These are phyloP conservation scores for Bombylius discolor DNA, from an alignment of 2,888 invertebrate species.

Conservation along the genomic window DNA sequence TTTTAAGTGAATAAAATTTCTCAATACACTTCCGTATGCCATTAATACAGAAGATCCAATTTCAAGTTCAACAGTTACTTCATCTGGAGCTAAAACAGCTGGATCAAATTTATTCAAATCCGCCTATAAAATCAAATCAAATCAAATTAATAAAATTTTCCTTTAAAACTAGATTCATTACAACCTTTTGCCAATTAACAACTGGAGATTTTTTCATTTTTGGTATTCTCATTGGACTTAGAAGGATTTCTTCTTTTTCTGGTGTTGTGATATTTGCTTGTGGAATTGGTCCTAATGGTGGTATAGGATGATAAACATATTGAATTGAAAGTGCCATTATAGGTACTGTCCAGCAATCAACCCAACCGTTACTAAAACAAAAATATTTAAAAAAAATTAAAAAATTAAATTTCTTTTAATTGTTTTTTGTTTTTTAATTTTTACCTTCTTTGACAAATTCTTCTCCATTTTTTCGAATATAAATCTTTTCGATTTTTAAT, in stretches of 20 bases:
- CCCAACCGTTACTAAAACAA: constrained; percentile 56
- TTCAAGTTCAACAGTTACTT: constrained; percentile 83
- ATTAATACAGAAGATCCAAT: constrained; percentile 87
- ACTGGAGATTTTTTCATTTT: constrained; percentile 59
- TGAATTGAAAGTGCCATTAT: constrained; percentile 84
- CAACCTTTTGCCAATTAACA: constrained; percentile 46
- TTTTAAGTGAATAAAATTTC: constrained; percentile 78
- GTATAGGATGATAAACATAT: constrained; percentile 86
- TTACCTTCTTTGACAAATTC: constrained; percentile 56
- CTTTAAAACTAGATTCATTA: neutral
- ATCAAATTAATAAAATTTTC: constrained; percentile 1
- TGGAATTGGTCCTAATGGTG: constrained; percentile 73
- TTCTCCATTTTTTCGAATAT: constrained; percentile 59
- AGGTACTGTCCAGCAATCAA: constrained; percentile 93
- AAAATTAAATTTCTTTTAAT: neutral
- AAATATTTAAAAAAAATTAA: constrained; percentile 4
- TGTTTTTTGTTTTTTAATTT: neutral
- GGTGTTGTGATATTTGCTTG: constrained; percentile 90
- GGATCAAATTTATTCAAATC: constrained; percentile 75
- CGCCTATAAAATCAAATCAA: constrained; percentile 30
- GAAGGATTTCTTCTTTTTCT: constrained; percentile 81
- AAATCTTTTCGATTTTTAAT: constrained; percentile 42
- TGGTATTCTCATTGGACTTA: constrained; percentile 86
- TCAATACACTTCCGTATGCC: constrained; percentile 82
- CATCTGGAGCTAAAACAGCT: constrained; percentile 70